Conservation (phyloP, 2,888 invertebrate genomes). For the Agriopis aurantiaria region DNA sequence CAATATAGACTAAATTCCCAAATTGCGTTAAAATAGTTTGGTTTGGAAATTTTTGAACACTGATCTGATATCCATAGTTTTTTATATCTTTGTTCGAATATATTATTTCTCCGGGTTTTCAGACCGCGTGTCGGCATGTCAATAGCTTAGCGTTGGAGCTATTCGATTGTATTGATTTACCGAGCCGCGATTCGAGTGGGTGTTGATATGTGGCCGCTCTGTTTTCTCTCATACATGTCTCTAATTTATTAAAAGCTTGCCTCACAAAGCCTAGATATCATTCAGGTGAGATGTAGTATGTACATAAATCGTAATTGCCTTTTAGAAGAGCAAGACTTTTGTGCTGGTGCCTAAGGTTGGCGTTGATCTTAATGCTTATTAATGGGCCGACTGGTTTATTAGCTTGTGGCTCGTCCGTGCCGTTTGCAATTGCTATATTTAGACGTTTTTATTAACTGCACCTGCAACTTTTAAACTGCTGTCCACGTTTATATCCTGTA, state of each 20-base stretch:
- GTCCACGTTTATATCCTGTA: neutral
- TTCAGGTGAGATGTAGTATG: conserved; percentile 18
- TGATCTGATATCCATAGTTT: too few relatives aligned
- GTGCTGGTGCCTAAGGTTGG: neutral
- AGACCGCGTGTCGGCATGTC: conserved; percentile 44
- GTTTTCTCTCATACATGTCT: conserved; percentile 53
- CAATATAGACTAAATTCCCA: too few relatives aligned
- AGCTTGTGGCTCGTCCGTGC: conserved; percentile 7
- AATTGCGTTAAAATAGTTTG: too few relatives aligned
- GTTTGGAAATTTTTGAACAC: too few relatives aligned
- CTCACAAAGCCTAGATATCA: conserved; percentile 31
- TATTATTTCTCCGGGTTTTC: conserved; percentile 16
- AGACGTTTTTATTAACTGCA: conserved; percentile 16
- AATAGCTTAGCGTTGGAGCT: conserved; percentile 67
- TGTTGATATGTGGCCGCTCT: conserved; percentile 65
- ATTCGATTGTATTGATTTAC: conserved; percentile 75
- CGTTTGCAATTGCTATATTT: conserved; percentile 18
- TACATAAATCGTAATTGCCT: conserved; percentile 32
- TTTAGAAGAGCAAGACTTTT: conserved; percentile 19
- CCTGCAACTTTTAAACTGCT: conserved; percentile 1
- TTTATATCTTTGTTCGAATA: neutral
- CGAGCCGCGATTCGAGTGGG: conserved; percentile 64
- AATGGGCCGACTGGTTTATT: conserved; percentile 16
- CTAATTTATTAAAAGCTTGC: conserved; percentile 59
- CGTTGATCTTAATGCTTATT: conserved; percentile 14